Conservation (phyloP, 2,797 vertebrate species). For the Sparus aurata region DNA sequence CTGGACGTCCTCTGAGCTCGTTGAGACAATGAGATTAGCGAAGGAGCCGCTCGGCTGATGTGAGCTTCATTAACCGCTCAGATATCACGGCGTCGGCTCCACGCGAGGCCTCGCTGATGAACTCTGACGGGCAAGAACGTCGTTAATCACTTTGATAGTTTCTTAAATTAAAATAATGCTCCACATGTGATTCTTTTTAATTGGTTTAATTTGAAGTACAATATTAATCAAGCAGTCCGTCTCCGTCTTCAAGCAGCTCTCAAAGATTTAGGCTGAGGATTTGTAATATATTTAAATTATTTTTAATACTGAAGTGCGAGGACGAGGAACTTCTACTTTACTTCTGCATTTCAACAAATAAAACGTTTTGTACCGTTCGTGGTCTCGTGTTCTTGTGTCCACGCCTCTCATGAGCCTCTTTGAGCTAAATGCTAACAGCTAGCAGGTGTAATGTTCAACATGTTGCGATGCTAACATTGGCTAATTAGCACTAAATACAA, state of each 20-base stretch:
- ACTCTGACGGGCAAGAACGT: neutral
- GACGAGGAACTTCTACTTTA: slow-evolving; percentile 45
- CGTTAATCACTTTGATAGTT: slow-evolving; percentile 27
- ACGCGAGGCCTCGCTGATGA: neutral
- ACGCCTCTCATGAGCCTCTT: no score
- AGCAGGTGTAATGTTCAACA: no score
- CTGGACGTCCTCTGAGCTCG: slow-evolving; percentile 23
- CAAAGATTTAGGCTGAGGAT: slow-evolving; percentile 45
- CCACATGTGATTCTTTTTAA: slow-evolving; percentile 27
- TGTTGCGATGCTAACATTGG: no score
- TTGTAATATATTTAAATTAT: slow-evolving; percentile 79
- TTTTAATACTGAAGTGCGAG: slow-evolving; percentile 71
- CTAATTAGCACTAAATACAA: no score
- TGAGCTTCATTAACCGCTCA: slow-evolving; percentile 3
- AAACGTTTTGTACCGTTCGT: slow-evolving; percentile 72
- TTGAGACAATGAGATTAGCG: slow-evolving; percentile 32
- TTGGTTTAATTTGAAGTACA: slow-evolving; percentile 35
- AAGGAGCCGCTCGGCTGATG: neutral
- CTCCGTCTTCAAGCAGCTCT: slow-evolving; percentile 2
- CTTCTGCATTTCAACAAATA: slow-evolving; percentile 75
- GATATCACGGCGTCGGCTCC: neutral
- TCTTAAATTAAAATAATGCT: neutral
- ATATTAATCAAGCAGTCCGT: slow-evolving; percentile 15
- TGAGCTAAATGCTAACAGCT: no score
- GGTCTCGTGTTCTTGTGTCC: neutral